Base-by-base conservation (phyloP, 2,113 vertebrate genomes). In the Heloderma charlesbogerti region DNA sequence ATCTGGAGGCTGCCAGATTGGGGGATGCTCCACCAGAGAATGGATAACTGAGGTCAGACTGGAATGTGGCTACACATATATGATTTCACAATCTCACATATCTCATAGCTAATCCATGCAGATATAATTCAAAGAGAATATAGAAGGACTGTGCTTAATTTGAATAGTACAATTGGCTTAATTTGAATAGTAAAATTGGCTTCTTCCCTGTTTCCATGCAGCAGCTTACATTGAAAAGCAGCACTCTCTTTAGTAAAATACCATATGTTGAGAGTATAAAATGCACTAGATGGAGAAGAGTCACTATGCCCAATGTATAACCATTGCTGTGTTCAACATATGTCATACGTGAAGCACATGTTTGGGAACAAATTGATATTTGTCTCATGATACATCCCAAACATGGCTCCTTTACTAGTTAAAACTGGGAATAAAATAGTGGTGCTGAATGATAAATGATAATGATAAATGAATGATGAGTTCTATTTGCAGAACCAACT, bases 241-340 rank as follows among this genome's bases (percentile, higher is more conserved):
- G 71, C 31, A n/a, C n/a, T n/a, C 29, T 75, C 40, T 74, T 54
- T 48, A 84, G 54, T 45, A 90, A 90, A 90, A 90, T 90, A 90
- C 81, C 82, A 84, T 90, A 90, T 84, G 82, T 37, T 77, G 45
- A 90, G 37, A 77, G 57, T 66, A 85, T 63, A 90, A 60, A 81
- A 77, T 37, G 20, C 54, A 75, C 82, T 77, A 77, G 54, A 84
- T 86, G 34, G 20, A 48, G 72, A 84, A 77, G 40, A 85, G 4
- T 90, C 25, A n/a, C 71, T 77, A 51, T 77, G 29, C 37, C 83
- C 57, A 77, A 12, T 48, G 22, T 84, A 63, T 84, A 75, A 31
- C 57, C 37, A 77, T n/a, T 84, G 72, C 86, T 84, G 4, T 84
- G 57, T 84, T 90, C 77, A 84, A 77, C 72, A 85, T 85, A 90